Percentiles rank a stretch among this genome's conserved stretches.
phyloP scores from a whole-genome alignment of 2,797 vertebrate genomes.

The Sebastes melanostomus region DNA sequence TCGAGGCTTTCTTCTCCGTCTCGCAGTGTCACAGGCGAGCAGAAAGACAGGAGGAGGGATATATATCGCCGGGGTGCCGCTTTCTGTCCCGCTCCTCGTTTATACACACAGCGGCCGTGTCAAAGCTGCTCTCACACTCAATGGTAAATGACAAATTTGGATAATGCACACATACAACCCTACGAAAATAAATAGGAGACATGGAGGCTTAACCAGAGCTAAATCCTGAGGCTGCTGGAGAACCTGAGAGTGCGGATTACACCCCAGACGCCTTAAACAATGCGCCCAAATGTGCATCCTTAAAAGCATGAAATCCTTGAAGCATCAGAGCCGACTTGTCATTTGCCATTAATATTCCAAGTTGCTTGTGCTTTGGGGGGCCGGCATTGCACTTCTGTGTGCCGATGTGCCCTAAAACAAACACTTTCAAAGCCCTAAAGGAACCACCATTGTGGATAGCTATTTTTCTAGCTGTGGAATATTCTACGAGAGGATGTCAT shows the following conservation, averaged over 20 bases:
- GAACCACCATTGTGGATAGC: conserved; percentile 67
- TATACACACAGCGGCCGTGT: conserved; percentile 69
- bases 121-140: conserved; percentile 81
- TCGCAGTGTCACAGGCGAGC: conserved; percentile 67
- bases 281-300: conserved; percentile 84
- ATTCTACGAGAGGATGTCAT: conserved; percentile 77
- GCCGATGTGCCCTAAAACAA: conserved; percentile 75
- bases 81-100: conserved; percentile 71
- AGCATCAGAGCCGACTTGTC: conserved; percentile 81
- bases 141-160: conserved; percentile 82
- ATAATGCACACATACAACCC: conserved; percentile 80
- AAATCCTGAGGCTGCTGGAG: conserved; percentile 81
- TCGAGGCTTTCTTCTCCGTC: conserved; percentile 74
- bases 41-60: conserved; percentile 66
- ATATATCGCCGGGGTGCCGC: conserved; percentile 64
- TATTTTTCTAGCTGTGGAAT: conserved; percentile 74
- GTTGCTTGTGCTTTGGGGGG: conserved; percentile 72
- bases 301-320: conserved; percentile 83
- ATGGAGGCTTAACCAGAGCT: conserved; percentile 79
- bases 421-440: conserved; percentile 75
- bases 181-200: conserved; percentile 80
- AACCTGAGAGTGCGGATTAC: conserved; percentile 82
- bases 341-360: conserved; percentile 83
- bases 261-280: conserved; percentile 83
- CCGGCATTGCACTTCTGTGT: conserved; percentile 67